Base-by-base conservation (phyloP, 2,888 invertebrate species). In the Amblyjoppa proteus region DNA sequence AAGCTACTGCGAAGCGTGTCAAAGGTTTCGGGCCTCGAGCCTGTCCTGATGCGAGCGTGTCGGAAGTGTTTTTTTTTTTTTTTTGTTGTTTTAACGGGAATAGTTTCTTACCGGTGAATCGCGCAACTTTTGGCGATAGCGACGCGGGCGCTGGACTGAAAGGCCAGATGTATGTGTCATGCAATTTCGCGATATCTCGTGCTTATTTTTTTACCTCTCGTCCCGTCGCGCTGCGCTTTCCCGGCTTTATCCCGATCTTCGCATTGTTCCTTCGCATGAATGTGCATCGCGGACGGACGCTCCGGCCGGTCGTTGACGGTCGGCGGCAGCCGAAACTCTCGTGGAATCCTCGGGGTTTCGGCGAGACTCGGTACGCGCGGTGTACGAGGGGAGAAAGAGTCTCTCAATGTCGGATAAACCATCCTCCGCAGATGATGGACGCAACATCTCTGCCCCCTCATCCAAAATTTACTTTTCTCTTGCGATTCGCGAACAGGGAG, bases 221-320 rank as follows among this genome's bases (percentile, higher is more conserved):
- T 49, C 56, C n/a, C 66, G 31, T 9, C 68, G 25, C 51, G 20
- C 49, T 66, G 56, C 41, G 28, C 58, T 75, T 25, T 41, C 74
- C 71, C 2, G 56, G 58, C 68, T 79, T 79, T 75, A 70, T 58
- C 66, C 56, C 82, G 66, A 85, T 82, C 82, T 75, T 73, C 76
- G 71, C 75, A 66, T 82, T 75, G 79, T 85, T 82, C 73, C 80
- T 85, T 53, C 83, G 76, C 83, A 83, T 49, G 71, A 58, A 80
- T 71, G 68, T 80, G 71, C 80, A 83, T 69, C 68, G 69, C 68
- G 85, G 73, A 74, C 45, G 80, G 71, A 76, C 80, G 83, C 68
- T 56, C 45, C 51, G 51, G 34, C 38, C 64, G 79, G 75, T 70
- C 79, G 70, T 61, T 85, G 80, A 79, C 70, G 70, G 70, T 70